Base-by-base conservation (phyloP, 2,797 vertebrate genomes). In the Percopsis omiscomaycus region DNA sequence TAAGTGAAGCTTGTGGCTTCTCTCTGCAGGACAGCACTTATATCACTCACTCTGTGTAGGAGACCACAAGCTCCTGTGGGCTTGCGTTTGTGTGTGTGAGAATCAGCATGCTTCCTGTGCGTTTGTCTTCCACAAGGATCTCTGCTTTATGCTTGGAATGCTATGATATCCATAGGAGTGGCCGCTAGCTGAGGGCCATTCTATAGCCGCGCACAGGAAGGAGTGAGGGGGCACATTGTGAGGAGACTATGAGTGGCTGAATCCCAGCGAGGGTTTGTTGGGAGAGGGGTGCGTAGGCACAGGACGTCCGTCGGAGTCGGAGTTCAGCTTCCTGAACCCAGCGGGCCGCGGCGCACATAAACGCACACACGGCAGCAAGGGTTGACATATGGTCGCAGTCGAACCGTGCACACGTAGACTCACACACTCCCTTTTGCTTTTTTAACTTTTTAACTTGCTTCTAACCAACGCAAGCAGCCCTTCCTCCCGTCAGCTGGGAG, bases 151-250 rank as follows among this genome's bases (percentile, higher is more conserved):
- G 84, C 87, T 84, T 85, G 80, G 79, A 51, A 62, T 64, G 68
- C 83, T 83, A 77, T 81, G 60, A 81, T 80, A 68, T 85, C 83
- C 82, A 88, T 86, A 86, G 87, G 83, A 79, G 64, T 59, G 45
- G 68, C 73, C 79, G 80, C 75, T 73, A 77, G 68, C 70, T 74
- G 65, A 79, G 86, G 73, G 70, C 77, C 75, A 82, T 81, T 70
- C 84, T 68, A 72, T 74, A 76, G 56, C 59, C 11, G 30, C 8
- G 32, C 55, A 37, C 30, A 77, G 79, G 74, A 78, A 82, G 74
- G 78, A 50, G 50, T 79, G 86, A 84, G 85, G 87, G 84, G 82
- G 85, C 72, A 32, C 29, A 9, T 80, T 80, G 55, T 56, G 64
- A 16, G 37, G 30, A 48, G 37, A 48, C 28, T 27, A 44, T 67